These are phyloP conservation scores for Danio jaintianensis DNA, from an alignment of 2,797 vertebrate species.

Conservation along the genomic window DNA sequence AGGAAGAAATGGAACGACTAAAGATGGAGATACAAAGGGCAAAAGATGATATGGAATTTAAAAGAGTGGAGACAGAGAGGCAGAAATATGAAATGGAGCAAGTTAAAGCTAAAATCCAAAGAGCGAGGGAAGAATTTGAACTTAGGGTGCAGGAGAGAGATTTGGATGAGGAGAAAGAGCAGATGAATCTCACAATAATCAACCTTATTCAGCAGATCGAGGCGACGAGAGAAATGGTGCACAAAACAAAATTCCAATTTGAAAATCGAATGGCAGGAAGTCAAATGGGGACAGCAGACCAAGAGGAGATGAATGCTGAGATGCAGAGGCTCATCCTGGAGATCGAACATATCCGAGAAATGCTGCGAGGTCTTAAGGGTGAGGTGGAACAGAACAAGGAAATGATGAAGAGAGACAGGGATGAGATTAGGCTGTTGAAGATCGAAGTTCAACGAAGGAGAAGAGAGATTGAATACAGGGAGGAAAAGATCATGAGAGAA, in stretches of 20 bases:
- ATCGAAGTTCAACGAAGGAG: slow-evolving; percentile 59
- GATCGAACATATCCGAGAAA: slow-evolving; percentile 62
- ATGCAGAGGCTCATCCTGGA: slow-evolving; percentile 62
- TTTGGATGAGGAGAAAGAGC: slow-evolving; percentile 53
- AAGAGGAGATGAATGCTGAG: slow-evolving; percentile 51
- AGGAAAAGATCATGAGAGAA: slow-evolving; percentile 66
- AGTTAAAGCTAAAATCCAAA: slow-evolving; percentile 51
- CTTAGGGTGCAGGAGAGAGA: slow-evolving; percentile 40
- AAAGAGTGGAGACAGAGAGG: slow-evolving; percentile 46
- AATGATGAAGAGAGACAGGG: slow-evolving; percentile 54
- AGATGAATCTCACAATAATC: slow-evolving; percentile 53
- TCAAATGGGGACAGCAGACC: slow-evolving; percentile 29
- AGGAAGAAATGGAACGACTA: slow-evolving; percentile 53
- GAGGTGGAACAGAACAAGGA: slow-evolving; percentile 56
- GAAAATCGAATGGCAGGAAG: slow-evolving; percentile 53
- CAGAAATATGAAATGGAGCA: slow-evolving; percentile 48
- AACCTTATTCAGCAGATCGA: slow-evolving; percentile 59
- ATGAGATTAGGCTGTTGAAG: slow-evolving; percentile 64
- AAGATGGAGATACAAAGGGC: slow-evolving; percentile 61
- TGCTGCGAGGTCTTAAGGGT: slow-evolving; percentile 55
- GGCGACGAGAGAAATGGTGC: slow-evolving; percentile 63
- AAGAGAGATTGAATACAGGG: slow-evolving; percentile 65
- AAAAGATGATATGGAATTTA: slow-evolving; percentile 54
- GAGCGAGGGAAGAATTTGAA: slow-evolving; percentile 56
- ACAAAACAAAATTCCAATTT: slow-evolving; percentile 54